These are phyloP conservation scores for Artemisiospiza belli DNA, from an alignment of 2,113 vertebrate genomes.

Conservation along the genomic window DNA sequence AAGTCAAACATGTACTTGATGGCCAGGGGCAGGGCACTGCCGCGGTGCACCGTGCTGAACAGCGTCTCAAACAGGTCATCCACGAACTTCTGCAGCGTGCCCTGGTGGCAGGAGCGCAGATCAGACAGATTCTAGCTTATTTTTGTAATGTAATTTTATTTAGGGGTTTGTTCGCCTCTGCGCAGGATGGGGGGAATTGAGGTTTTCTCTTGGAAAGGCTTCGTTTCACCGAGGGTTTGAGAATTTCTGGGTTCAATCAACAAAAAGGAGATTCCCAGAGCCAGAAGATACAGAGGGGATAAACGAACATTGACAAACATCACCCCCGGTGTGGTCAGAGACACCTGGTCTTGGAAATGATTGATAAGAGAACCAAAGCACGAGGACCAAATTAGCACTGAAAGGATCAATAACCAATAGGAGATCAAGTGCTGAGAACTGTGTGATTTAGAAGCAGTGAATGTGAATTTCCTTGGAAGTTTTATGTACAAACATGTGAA, in stretches of 20 bases:
- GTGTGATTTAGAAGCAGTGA: background rate
- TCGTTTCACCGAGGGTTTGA: fast-evolving
- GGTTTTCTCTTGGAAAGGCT: background rate
- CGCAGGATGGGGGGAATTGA: background rate
- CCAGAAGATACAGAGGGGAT: background rate
- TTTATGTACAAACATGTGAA: background rate
- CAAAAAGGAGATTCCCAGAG: background rate
- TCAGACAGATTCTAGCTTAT: fast-evolving
- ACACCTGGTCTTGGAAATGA: background rate
- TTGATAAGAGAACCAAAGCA: background rate
- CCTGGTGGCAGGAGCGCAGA: constrained; percentile 44
- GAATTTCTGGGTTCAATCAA: background rate
- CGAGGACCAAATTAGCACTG: background rate
- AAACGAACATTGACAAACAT: background rate
- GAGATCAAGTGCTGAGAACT: fast-evolving
- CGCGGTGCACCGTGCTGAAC: constrained; percentile 96
- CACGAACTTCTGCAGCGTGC: constrained; percentile 97
- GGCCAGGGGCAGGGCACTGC: constrained; percentile 92
- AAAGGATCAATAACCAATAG: background rate
- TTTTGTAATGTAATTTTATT: fast-evolving
- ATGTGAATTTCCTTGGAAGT: too few species aligned
- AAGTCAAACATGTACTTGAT: constrained; percentile 99
- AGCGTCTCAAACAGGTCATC: constrained; percentile 97
- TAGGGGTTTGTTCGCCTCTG: background rate
- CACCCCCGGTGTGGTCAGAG: background rate